A percentile compares a stretch with the other conserved stretches of the same genome.
These are phyloP conservation scores for Micronycteris hirsuta DNA, from an alignment of 2,113 vertebrate species.

Conservation along the genomic window DNA sequence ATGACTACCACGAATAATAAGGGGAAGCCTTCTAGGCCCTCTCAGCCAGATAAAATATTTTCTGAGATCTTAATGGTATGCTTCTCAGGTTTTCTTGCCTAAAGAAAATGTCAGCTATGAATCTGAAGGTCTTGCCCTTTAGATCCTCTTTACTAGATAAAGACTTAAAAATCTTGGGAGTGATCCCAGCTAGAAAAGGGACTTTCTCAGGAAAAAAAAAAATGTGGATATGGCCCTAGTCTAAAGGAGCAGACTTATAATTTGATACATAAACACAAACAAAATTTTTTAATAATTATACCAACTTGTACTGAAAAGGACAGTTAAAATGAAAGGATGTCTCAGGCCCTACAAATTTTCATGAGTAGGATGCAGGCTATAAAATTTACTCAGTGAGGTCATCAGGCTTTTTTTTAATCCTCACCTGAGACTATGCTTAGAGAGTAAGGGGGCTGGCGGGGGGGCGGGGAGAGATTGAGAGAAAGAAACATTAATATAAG, in stretches of 20 bases:
- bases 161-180: background rate
- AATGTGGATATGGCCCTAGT: background rate
- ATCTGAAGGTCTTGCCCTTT: background rate
- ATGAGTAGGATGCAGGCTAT: background rate
- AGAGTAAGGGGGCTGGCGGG: fast-evolving
- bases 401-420: background rate
- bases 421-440: too few relatives aligned
- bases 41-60: conserved; percentile 40
- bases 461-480: too few relatives aligned
- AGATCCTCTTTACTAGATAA: background rate
- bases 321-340: background rate
- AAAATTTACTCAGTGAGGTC: background rate
- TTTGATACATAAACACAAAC: background rate
- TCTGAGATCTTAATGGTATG: background rate
- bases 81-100: background rate
- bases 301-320: background rate
- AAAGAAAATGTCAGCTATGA: background rate
- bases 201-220: background rate
- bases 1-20: conserved; percentile 35
- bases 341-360: background rate
- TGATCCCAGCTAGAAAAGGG: background rate
- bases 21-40: background rate
- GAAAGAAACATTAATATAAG: too few relatives aligned
- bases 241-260: background rate
- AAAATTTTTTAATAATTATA: background rate